A percentile compares a stretch with the other conserved stretches of the same genome.
Evolutionary conservation across 2,113 vertebrate genomes (phyloP).

Genomic region (Channa maculata): DNA sequence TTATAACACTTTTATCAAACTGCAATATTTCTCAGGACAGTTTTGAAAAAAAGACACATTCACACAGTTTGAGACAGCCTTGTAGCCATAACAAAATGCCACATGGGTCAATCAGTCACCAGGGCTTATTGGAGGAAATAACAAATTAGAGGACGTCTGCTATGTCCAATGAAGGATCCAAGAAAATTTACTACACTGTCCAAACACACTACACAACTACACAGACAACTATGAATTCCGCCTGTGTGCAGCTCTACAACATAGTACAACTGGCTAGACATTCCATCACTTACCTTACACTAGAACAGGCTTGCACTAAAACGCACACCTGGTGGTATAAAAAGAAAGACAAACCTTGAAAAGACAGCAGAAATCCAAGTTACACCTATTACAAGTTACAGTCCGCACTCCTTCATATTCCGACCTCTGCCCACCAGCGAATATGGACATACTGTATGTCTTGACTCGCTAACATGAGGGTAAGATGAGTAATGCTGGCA

Average conservation of each 20-base stretch:
- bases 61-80: conserved; percentile 21
- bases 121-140: conserved; percentile 54
- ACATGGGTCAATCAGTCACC: conserved; percentile 21
- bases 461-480: conserved; percentile 36
- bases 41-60: neutral
- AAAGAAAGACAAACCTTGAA: conserved; percentile 64
- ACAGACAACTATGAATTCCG: conserved; percentile 2
- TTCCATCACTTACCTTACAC: neutral
- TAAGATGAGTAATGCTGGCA: conserved; percentile 28
- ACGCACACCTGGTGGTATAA: conserved; percentile 7
- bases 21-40: neutral
- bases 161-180: conserved; percentile 18
- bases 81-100: conserved; percentile 30
- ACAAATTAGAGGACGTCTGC: conserved; percentile 57
- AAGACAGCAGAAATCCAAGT: conserved; percentile 34
- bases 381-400: conserved; percentile 28
- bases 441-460: conserved; percentile 16
- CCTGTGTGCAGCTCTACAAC: neutral
- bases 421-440: conserved; percentile 58
- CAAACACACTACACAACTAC: conserved; percentile 14
- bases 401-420: conserved; percentile 13
- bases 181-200: conserved; percentile 14
- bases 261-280: conserved; percentile 28
- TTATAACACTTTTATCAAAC: conserved; percentile 1
- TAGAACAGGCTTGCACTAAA: neutral